These are phyloP conservation scores for Perognathus longimembris DNA, from an alignment of 2,113 vertebrate species.

Conservation along the genomic window DNA sequence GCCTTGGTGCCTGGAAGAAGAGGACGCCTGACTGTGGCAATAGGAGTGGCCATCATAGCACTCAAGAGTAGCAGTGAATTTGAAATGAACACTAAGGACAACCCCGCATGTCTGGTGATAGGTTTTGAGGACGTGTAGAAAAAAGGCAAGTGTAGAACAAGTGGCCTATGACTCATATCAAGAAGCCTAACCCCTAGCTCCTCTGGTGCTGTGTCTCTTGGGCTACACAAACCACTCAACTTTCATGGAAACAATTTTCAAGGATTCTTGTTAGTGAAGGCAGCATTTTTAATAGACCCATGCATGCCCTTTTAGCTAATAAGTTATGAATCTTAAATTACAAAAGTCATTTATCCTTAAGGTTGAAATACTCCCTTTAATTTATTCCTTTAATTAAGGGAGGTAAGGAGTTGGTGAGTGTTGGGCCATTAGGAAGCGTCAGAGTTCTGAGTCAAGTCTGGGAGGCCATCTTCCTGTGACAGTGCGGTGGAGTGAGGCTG, in stretches of 20 bases:
- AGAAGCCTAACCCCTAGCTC: neutral
- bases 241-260: neutral
- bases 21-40: neutral
- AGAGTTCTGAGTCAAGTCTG: slow-evolving; percentile 66
- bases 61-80: neutral
- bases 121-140: neutral
- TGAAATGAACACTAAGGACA: slow-evolving; percentile 6
- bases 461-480: slow-evolving; percentile 69
- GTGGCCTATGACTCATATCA: neutral
- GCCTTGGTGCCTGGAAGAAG: neutral
- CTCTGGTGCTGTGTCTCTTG: neutral
- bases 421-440: slow-evolving; percentile 76
- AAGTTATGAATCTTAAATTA: slow-evolving; percentile 75
- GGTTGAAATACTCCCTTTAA: slow-evolving; percentile 79
- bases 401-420: slow-evolving; percentile 66
- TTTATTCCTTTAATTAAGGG: slow-evolving; percentile 78
- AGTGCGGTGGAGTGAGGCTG: slow-evolving; percentile 52
- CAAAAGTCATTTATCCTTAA: slow-evolving; percentile 75
- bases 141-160: neutral
- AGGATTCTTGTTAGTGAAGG: neutral
- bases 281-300: slow-evolving; percentile 58
- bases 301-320: slow-evolving; percentile 67
- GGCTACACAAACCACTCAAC: neutral
- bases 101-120: neutral
- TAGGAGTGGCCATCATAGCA: neutral